Percentiles rank a stretch among this genome's conserved stretches.
phyloP scores from a whole-genome alignment of 2,888 invertebrate genomes.

The Hirtodrosophila alboralis region DNA sequence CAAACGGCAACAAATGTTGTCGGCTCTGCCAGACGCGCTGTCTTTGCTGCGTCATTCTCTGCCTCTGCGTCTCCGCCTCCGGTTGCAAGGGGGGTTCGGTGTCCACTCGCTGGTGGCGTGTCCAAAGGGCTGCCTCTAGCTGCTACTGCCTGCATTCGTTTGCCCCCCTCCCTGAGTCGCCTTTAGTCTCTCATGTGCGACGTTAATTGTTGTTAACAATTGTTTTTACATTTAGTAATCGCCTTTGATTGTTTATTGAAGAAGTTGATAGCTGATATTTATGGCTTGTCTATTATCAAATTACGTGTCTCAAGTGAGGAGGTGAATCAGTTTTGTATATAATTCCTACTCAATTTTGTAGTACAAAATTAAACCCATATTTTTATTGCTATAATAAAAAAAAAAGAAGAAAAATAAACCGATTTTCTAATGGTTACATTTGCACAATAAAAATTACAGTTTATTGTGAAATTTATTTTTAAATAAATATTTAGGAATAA shows the following conservation, averaged over 20 bases:
- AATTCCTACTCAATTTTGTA: too few relatives aligned
- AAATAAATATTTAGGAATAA: too few relatives aligned
- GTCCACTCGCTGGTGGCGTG: conserved; percentile 50
- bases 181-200: conserved; percentile 55
- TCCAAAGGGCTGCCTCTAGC: conserved; percentile 15
- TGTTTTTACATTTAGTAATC: conserved; percentile 72
- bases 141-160: neutral
- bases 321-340: conserved; percentile 25
- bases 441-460: too few relatives aligned
- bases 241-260: conserved; percentile 67
- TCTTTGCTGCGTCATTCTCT: conserved; percentile 74
- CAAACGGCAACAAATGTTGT: conserved; percentile 18
- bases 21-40: conserved; percentile 56
- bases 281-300: conserved; percentile 12
- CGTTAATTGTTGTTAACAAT: conserved; percentile 66
- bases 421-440: too few relatives aligned
- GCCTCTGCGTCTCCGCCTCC: conserved; percentile 16
- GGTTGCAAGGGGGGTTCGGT: conserved; percentile 12
- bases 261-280: conserved; percentile 23
- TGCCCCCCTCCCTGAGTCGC: conserved; percentile 10
- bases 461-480: too few relatives aligned
- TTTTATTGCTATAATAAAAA: too few relatives aligned
- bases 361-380: neutral
- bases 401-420: too few relatives aligned
- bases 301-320: conserved; percentile 22